A percentile compares a stretch with the other conserved stretches of the same genome.
These are phyloP conservation scores for Anisognathus igniventris DNA, from an alignment of 2,797 vertebrate genomes.

Conservation along the genomic window DNA sequence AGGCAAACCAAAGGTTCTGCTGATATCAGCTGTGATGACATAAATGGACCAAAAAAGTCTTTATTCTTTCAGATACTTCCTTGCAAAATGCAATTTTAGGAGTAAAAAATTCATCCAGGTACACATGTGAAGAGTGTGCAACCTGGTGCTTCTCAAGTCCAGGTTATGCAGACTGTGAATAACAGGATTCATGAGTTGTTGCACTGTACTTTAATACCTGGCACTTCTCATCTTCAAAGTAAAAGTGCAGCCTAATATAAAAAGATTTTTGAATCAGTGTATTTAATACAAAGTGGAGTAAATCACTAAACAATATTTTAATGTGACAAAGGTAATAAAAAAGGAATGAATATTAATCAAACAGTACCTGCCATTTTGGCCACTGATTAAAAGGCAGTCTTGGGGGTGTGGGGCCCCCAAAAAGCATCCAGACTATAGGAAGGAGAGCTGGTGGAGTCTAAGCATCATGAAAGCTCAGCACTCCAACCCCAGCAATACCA, in stretches of 20 bases:
- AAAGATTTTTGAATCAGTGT: not conserved
- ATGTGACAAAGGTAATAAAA: not conserved
- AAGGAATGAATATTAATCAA: not conserved
- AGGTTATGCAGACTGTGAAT: not conserved
- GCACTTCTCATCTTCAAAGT: not conserved
- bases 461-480: not conserved
- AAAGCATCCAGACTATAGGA: not conserved
- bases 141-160: not conserved
- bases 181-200: not conserved
- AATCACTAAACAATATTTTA: conserved; percentile 23
- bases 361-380: not conserved
- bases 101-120: not conserved
- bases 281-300: conserved; percentile 9
- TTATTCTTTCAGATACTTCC: not conserved
- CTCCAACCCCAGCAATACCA: not conserved
- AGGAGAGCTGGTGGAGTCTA: not conserved
- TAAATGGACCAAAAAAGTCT: fast-evolving
- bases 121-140: not conserved
- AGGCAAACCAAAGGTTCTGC: not conserved
- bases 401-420: too few species aligned
- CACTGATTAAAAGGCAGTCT: not conserved
- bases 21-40: not conserved
- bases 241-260: not conserved
- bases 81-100: not conserved
- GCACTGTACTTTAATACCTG: not conserved